These are phyloP conservation scores for Hephaestus fuliginosus DNA, from an alignment of 2,797 vertebrate genomes.

Conservation along the genomic window DNA sequence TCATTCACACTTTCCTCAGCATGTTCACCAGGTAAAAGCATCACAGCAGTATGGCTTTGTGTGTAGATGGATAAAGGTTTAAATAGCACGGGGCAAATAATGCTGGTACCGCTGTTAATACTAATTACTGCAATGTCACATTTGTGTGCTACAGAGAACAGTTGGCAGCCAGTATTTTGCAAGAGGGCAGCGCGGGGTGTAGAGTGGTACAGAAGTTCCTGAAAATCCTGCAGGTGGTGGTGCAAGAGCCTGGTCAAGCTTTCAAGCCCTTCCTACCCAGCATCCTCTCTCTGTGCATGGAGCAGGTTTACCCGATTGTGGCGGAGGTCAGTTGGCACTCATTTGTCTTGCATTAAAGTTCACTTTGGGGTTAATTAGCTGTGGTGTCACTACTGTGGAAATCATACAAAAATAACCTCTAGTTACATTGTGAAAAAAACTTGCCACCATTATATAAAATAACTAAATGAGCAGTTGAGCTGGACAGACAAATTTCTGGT, in stretches of 20 bases:
- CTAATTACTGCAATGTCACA: constrained; percentile 16
- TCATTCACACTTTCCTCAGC: constrained; percentile 98
- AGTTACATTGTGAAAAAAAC: too few relatives aligned
- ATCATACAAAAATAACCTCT: background rate
- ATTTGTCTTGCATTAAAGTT: background rate
- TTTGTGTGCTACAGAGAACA: constrained; percentile 89
- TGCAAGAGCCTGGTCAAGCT: constrained; percentile 96
- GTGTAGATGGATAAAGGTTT: background rate
- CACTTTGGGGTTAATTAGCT: background rate
- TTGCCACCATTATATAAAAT: background rate
- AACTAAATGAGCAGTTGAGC: background rate
- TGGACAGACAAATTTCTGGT: too few relatives aligned
- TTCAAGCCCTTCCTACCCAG: constrained; percentile 98
- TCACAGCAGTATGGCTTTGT: background rate
- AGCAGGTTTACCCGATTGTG: constrained; percentile 97
- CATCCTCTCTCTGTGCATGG: constrained; percentile 97
- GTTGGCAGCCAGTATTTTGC: constrained; percentile 95
- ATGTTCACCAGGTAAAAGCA: constrained; percentile 93
- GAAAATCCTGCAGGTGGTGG: constrained; percentile 97
- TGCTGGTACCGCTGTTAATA: background rate
- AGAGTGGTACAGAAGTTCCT: constrained; percentile 97
- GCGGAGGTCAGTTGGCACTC: constrained; percentile 90
- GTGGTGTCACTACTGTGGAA: background rate
- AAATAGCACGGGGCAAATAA: background rate
- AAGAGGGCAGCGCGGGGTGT: constrained; percentile 96